Base-by-base conservation (phyloP, 2,888 invertebrate species). In the Parascotia fuliginaria region DNA sequence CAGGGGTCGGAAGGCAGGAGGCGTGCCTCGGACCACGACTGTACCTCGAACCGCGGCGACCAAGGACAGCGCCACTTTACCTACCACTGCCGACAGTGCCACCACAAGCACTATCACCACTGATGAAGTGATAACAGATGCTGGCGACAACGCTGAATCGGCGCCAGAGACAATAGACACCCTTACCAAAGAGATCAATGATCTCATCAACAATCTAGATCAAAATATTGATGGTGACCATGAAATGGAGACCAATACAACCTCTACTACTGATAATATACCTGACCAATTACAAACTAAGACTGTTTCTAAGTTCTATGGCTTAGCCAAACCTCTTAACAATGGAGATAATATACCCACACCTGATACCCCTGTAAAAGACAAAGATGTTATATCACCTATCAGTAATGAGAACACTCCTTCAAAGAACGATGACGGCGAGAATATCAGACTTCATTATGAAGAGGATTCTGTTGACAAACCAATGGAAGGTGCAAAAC, bases 101-200 rank as follows among this genome's bases (percentile, higher is more conserved):
- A 3, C 75, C 29, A 72, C 65, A 33, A 74, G 73, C 48, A 73
- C 83, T 15, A 66, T 77, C 54, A 74, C 81, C 33, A 75, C 64
- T 49, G 82, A 82, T 19, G 53, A 79, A 12, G 28, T 34, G 0
- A 11, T 39, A 12, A 12, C 33, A 2, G 34, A 43, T 14, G 15
- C 38, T 36, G 45, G 44, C 7, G 66, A 66, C 12, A 41, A 34
- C 0, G 45, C 70, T n/a, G 89, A 88, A 13, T 85, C 89, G 48
- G 89, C 85, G 53, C 79, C 72, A 28, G 91, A 92, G 64, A 90
- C 90, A 27, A 79, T 90, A 38, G 92, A 92, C 57, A 85, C 89
- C 38, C 70, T 92, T 41, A 83, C 92, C 39, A 88, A 90, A 67
- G 92, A 92, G 77, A 91, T 92, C 43, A 87, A 85, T 68, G 89